Evolutionary conservation across 2,888 invertebrate genomes (phyloP).

Genomic region (Diplazon laetatorius): DNA sequence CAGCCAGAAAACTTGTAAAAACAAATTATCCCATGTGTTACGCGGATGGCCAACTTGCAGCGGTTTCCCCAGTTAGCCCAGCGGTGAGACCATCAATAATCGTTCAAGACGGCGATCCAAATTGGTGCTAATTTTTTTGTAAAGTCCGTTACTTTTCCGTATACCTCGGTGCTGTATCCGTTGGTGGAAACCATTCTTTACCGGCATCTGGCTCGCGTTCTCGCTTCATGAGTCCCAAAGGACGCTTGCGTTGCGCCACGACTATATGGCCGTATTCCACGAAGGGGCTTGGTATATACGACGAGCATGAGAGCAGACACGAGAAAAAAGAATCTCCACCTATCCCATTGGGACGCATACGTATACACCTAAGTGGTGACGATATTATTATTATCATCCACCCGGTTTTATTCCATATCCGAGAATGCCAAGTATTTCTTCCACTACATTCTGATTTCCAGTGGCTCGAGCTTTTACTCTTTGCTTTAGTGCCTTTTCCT

Average conservation of each 20-base stretch:
- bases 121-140: not conserved
- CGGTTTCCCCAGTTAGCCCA: too few species aligned
- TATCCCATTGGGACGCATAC: constrained; percentile 69
- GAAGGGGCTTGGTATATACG: constrained; percentile 30
- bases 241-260: constrained; percentile 71
- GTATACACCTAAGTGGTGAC: constrained; percentile 69
- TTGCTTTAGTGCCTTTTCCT: constrained; percentile 2
- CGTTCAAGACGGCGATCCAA: too few species aligned
- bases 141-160: not conserved
- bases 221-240: constrained; percentile 65
- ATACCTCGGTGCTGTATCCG: constrained; percentile 4
- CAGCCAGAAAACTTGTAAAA: too few species aligned
- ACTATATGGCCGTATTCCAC: constrained; percentile 45
- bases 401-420: constrained; percentile 33
- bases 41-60: too few species aligned
- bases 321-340: constrained; percentile 29
- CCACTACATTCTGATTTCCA: constrained; percentile 46
- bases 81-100: not conserved
- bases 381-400: constrained; percentile 71
- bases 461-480: constrained; percentile 20
- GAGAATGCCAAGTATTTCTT: constrained; percentile 38
- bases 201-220: constrained; percentile 46
- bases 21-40: too few species aligned
- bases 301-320: constrained; percentile 38
- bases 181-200: constrained; percentile 52